Evolutionary conservation across 2,113 vertebrate genomes (phyloP).

Genomic region (Archilochus colubris): DNA sequence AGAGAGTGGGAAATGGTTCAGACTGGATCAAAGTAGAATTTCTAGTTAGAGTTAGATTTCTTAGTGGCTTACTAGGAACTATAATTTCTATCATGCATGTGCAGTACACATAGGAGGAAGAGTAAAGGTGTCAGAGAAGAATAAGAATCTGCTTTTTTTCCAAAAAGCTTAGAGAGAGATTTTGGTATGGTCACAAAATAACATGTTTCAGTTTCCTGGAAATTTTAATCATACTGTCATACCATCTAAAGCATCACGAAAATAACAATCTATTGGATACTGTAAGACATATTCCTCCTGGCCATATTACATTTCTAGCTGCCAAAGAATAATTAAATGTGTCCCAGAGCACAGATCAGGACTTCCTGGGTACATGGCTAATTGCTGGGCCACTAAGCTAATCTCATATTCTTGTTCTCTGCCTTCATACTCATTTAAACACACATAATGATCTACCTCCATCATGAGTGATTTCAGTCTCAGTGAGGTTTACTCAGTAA

Average conservation of each 20-base stretch:
- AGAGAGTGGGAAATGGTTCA: constrained; percentile 40
- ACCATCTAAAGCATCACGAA: neutral
- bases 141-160: neutral
- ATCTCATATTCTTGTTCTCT: neutral
- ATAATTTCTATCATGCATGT: neutral
- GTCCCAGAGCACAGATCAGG: neutral
- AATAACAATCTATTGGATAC: neutral
- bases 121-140: neutral
- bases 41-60: neutral
- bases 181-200: neutral
- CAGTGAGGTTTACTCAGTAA: neutral
- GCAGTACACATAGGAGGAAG: neutral
- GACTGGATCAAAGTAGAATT: neutral
- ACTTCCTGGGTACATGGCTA: neutral
- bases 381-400: neutral
- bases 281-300: neutral
- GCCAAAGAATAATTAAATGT: neutral
- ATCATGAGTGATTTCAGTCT: neutral
- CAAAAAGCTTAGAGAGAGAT: neutral
- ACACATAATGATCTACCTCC: neutral
- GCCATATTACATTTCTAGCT: neutral
- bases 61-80: neutral
- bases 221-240: neutral
- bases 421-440: neutral
- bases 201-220: neutral